These are phyloP conservation scores for Idaea aversata DNA, from an alignment of 2,888 invertebrate genomes.

Conservation along the genomic window DNA sequence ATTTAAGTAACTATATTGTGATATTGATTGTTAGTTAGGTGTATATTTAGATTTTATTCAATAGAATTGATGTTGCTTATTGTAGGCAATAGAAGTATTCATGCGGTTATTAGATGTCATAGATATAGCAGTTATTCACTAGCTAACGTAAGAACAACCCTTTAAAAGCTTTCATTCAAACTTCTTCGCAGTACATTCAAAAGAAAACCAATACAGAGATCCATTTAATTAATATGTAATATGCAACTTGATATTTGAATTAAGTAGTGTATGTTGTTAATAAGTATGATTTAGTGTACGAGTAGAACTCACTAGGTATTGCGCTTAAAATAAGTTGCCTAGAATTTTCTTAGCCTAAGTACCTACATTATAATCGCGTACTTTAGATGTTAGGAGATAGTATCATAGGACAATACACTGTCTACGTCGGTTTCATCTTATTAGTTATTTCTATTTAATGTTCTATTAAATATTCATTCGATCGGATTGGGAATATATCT, in stretches of 20 bases:
- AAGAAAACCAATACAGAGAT: background rate
- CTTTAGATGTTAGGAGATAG: slow-evolving; percentile 36
- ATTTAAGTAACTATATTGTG: slow-evolving; percentile 68
- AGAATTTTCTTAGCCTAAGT: slow-evolving; percentile 56
- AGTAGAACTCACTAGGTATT: slow-evolving; percentile 35
- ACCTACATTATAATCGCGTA: slow-evolving; percentile 30
- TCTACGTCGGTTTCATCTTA: slow-evolving; percentile 36
- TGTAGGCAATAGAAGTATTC: slow-evolving; percentile 29
- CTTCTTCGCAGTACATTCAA: background rate
- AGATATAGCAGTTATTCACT: slow-evolving; percentile 4
- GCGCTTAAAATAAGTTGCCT: slow-evolving; percentile 56
- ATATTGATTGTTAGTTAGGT: slow-evolving; percentile 70
- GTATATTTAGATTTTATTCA: slow-evolving; percentile 37
- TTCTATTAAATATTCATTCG: slow-evolving; percentile 17
- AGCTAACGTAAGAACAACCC: background rate
- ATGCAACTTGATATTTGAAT: background rate
- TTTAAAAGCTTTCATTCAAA: background rate
- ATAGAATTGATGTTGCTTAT: slow-evolving; percentile 47
- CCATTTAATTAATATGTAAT: slow-evolving; percentile 4
- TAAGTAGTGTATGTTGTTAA: slow-evolving; percentile 9
- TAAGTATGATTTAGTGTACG: slow-evolving; percentile 17
- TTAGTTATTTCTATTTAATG: slow-evolving; percentile 12
- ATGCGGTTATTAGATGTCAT: slow-evolving; percentile 29
- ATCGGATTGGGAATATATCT: slow-evolving; percentile 29
- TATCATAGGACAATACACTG: slow-evolving; percentile 32